phyloP scores from a whole-genome alignment of 2,113 vertebrate genomes.

The Microcebus jonahi region DNA sequence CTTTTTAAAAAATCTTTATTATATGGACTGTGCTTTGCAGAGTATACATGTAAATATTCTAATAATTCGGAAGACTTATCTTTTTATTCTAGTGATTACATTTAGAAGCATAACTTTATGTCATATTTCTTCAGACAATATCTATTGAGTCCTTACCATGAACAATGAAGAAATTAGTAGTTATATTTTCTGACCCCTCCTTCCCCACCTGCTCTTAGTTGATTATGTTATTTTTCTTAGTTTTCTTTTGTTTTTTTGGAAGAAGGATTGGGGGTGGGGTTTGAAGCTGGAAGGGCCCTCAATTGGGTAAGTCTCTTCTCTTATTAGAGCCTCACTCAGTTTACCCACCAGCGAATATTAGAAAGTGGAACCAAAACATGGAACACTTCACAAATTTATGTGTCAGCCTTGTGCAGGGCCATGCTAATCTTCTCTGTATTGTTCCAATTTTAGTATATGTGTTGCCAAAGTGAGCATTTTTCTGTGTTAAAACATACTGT shows the following conservation, averaged over 20 bases:
- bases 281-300: too few relatives aligned
- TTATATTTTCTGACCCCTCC: neutral
- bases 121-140: neutral
- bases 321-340: too few relatives aligned
- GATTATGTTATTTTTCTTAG: slow-evolving; percentile 45
- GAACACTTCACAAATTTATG: too few relatives aligned
- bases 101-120: neutral
- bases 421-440: too few relatives aligned
- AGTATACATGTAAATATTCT: neutral
- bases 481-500: neutral
- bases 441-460: too few relatives aligned
- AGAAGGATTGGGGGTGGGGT: too few relatives aligned
- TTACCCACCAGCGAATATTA: too few relatives aligned
- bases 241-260: neutral
- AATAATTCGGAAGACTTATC: neutral
- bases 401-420: too few relatives aligned
- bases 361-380: too few relatives aligned
- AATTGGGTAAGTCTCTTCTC: too few relatives aligned
- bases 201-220: neutral
- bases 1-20: neutral
- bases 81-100: neutral
- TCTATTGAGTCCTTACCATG: neutral
- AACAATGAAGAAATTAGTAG: neutral
- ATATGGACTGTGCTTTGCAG: neutral
- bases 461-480: too few relatives aligned